phyloP scores from a whole-genome alignment of 1,140 invertebrate genomes.

The Vanessa atalanta region DNA sequence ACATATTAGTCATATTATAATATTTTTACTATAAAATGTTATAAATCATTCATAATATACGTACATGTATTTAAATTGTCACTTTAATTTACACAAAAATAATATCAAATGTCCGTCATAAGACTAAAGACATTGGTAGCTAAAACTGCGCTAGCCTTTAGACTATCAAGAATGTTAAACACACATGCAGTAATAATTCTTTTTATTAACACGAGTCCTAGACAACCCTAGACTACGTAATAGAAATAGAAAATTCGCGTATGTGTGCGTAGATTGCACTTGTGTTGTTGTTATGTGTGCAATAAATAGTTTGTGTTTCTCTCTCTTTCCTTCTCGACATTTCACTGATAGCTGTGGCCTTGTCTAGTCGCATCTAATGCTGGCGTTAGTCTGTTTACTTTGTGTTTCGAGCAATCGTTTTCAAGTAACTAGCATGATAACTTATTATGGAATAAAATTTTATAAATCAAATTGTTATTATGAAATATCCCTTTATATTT shows the following conservation, averaged over 20 bases:
- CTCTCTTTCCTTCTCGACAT: constrained; percentile 79
- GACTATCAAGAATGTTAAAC: constrained; percentile 18
- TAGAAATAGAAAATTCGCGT: constrained; percentile 76
- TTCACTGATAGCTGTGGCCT: constrained; percentile 80
- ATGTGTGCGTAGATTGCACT: constrained; percentile 72
- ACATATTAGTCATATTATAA: not conserved
- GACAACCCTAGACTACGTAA: constrained; percentile 68
- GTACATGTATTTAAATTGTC: no score
- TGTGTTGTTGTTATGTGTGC: constrained; percentile 74
- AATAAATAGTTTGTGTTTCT: constrained; percentile 77
- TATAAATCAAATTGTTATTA: not conserved
- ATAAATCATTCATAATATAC: no score
- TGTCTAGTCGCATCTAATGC: constrained; percentile 80
- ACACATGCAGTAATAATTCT: constrained; percentile 36
- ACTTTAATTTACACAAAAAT: no score
- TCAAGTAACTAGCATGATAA: constrained; percentile 30
- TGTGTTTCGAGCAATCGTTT: constrained; percentile 36
- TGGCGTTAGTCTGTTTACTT: constrained; percentile 74
- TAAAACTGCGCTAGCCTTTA: not conserved
- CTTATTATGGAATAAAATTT: constrained; percentile 15
- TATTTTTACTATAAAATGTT: no score
- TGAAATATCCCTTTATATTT: not conserved
- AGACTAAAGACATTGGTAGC: not conserved
- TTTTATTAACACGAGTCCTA: constrained; percentile 56
- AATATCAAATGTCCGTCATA: not conserved